Base-by-base conservation (phyloP, 1,140 invertebrate species). In the Heliconius nattereri region DNA sequence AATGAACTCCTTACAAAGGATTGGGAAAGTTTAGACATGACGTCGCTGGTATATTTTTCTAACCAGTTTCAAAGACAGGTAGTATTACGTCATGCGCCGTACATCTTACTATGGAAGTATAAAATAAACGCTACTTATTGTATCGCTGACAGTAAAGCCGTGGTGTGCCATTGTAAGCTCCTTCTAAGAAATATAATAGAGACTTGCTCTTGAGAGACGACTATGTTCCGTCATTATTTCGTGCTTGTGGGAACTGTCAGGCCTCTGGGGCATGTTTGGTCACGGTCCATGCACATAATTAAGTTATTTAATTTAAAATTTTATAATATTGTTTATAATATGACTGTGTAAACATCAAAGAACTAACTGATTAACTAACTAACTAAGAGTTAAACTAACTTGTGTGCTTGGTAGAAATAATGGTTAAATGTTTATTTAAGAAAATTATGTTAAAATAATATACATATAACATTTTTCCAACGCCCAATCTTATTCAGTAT, bases 151-250 rank as follows among this genome's bases (percentile, higher is more conserved):
- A 91, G 89, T 86, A 88, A 91, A 92, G 90, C 90, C 88, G 81
- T 85, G 83, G 87, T 87, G 81, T 85, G 80, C 91, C 78, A 91
- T 93, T 94, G 90, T 93, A 71, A 76, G 83, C 79, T 73, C 82
- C 83, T 90, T 83, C 82, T 84, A 85, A 89, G 88, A 92, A 90
- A 92, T 90, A 93, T 92, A 92, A 94, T 91, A 92, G 89, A 89
- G 87, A 90, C 91, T 93, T 86, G 87, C 90, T 91, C 86, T 87
- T 87, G 73, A 85, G 87, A 86, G 84, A 88, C 86, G 85, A 90
- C 89, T 91, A 91, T 91, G 80, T 83, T 85, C 86, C 83, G 85
- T 86, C 86, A 89, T 91, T 91, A 91, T 89, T 92, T 91, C 78
- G 83, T 78, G 89, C 81, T 89, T 88, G 89, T 83, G 81, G 84